Percentiles rank a stretch among this genome's conserved stretches.
Evolutionary conservation across 2,888 invertebrate genomes (phyloP).

Genomic region (Sarcophaga rosellei): DNA sequence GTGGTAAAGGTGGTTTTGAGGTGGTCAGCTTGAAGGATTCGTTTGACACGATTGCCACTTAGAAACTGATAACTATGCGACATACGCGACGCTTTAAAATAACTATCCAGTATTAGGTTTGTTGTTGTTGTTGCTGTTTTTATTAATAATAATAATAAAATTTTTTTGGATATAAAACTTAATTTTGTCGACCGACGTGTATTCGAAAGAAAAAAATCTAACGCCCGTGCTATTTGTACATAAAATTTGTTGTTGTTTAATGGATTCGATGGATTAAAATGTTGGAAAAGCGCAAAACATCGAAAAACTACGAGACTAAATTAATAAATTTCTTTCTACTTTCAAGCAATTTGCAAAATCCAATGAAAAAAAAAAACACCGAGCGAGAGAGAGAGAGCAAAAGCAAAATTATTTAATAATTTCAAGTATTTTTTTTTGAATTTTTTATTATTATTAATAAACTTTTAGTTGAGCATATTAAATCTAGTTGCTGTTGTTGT

Average conservation of each 20-base stretch:
- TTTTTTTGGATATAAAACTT: too few relatives aligned
- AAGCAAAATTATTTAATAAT: neutral
- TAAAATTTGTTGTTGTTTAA: constrained; percentile 11
- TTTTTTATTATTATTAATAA: neutral
- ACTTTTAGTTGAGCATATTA: neutral
- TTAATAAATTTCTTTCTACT: constrained; percentile 20
- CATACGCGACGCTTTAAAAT: constrained; percentile 69
- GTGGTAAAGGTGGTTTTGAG: constrained; percentile 78
- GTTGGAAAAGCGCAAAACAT: constrained; percentile 22
- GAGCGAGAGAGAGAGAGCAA: neutral
- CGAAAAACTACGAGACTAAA: constrained; percentile 11
- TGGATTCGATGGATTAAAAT: constrained; percentile 30
- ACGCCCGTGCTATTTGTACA: constrained; percentile 28
- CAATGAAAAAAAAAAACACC: constrained; percentile 25
- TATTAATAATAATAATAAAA: neutral
- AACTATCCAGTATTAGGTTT: constrained; percentile 50
- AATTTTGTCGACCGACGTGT: constrained; percentile 3
- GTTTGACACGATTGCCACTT: constrained; percentile 51
- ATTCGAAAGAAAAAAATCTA: neutral
- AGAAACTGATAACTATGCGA: constrained; percentile 65
- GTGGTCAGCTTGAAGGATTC: constrained; percentile 74
- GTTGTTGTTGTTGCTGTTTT: neutral
- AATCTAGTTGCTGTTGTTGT: constrained; percentile 7
- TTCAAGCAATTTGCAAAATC: constrained; percentile 61
- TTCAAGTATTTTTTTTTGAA: neutral